These are phyloP conservation scores for Zophobas morio DNA, from an alignment of 1,140 invertebrate genomes.

Conservation along the genomic window DNA sequence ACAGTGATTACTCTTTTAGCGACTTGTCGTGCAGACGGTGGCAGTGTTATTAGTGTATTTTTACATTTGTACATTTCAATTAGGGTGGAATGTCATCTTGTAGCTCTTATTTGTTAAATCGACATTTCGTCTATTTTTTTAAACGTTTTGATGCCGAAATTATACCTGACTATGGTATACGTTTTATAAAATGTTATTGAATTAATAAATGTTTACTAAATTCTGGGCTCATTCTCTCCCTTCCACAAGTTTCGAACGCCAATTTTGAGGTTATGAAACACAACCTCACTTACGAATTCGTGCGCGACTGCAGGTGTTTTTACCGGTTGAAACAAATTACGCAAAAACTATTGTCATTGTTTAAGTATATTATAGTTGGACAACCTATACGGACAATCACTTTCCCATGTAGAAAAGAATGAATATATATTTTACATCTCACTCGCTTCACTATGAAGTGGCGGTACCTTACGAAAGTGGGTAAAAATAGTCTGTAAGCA, in stretches of 20 bases:
- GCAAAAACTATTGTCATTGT: too few relatives aligned
- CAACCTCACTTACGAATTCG: background rate
- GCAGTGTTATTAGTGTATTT: slow-evolving; percentile 9
- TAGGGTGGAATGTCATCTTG: slow-evolving; percentile 8
- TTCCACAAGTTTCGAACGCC: background rate
- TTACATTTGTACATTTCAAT: slow-evolving; percentile 30
- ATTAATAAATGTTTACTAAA: slow-evolving; percentile 41
- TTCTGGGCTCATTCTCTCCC: background rate
- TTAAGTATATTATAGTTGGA: too few relatives aligned
- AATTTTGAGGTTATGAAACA: background rate
- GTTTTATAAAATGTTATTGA: slow-evolving; percentile 40
- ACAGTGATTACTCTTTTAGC: background rate
- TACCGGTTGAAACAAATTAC: too few relatives aligned
- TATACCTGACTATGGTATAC: slow-evolving; percentile 22
- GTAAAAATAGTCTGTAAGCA: too few relatives aligned
- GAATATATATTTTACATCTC: too few relatives aligned
- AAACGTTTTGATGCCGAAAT: slow-evolving; percentile 27
- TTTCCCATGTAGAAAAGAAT: too few relatives aligned
- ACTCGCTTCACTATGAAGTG: too few relatives aligned
- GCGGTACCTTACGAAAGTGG: too few relatives aligned
- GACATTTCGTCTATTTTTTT: slow-evolving; percentile 42
- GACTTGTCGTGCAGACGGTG: background rate
- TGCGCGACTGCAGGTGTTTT: too few relatives aligned
- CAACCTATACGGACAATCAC: too few relatives aligned
- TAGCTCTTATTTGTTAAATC: slow-evolving; percentile 19